Percentiles rank a stretch among this genome's conserved stretches.
Conservation (phyloP, 1,140 invertebrate species). For the Achatina immaculata region DNA sequence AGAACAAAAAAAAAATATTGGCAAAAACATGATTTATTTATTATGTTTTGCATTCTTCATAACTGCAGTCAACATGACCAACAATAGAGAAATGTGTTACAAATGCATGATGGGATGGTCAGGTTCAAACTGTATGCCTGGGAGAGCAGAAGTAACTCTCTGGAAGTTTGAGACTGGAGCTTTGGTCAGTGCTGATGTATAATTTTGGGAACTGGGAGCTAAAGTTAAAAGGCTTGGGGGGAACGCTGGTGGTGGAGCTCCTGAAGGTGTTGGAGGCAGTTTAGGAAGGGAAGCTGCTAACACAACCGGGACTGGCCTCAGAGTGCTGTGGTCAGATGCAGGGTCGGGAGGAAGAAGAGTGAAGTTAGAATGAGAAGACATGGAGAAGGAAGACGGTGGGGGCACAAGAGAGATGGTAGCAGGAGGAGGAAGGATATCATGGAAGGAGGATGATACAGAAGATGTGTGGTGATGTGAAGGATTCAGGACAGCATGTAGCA, state of each 20-base stretch:
- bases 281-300: neutral
- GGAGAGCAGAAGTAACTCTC: slow-evolving; percentile 11
- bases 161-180: neutral
- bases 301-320: slow-evolving; percentile 12
- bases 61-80: too few relatives aligned
- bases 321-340: neutral
- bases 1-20: too few relatives aligned
- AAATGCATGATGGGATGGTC: slow-evolving; percentile 25
- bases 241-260: neutral
- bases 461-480: slow-evolving; percentile 10
- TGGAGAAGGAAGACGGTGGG: neutral
- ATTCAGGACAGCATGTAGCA: slow-evolving; percentile 31
- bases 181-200: neutral
- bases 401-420: neutral
- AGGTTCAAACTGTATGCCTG: slow-evolving; percentile 4
- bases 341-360: slow-evolving; percentile 20
- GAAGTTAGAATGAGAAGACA: neutral
- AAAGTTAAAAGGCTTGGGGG: neutral
- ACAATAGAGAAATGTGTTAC: too few relatives aligned
- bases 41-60: too few relatives aligned
- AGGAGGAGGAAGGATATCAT: neutral
- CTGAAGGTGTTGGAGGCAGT: slow-evolving; percentile 32
- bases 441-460: neutral
- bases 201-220: neutral
- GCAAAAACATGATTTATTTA: too few relatives aligned